These are phyloP conservation scores for Choristoneura fumiferana DNA, from an alignment of 1,140 invertebrate genomes.

Conservation along the genomic window DNA sequence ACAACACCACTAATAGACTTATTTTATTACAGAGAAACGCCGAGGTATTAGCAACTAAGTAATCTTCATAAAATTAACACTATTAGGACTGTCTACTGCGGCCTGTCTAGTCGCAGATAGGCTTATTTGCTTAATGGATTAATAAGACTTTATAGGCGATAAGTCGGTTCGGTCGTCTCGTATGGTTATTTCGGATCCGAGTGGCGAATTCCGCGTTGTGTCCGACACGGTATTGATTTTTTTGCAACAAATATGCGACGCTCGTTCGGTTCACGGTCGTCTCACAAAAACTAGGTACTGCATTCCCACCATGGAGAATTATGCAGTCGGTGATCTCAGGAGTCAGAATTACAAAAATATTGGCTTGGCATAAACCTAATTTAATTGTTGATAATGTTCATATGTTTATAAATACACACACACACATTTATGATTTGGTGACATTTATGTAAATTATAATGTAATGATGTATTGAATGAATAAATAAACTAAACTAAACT, in stretches of 20 bases:
- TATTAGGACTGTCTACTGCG: constrained; percentile 30
- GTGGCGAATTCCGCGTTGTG: constrained; percentile 21
- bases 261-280: background rate
- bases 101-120: constrained; percentile 11
- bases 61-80: constrained; percentile 54
- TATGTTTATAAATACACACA: too few species aligned
- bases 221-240: background rate
- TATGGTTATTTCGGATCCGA: constrained; percentile 24
- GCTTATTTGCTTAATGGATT: constrained; percentile 16
- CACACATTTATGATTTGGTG: too few species aligned
- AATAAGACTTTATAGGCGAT: constrained; percentile 6
- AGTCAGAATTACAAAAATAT: background rate
- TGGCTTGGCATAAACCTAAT: background rate
- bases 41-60: constrained; percentile 48
- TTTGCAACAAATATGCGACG: constrained; percentile 13
- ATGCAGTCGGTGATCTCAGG: background rate
- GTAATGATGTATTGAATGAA: too few species aligned
- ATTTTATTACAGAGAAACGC: constrained; percentile 54
- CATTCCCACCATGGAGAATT: constrained; percentile 9
- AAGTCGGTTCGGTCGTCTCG: constrained; percentile 3
- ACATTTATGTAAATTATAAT: too few species aligned
- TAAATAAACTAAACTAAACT: too few species aligned
- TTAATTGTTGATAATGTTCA: too few species aligned
- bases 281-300: constrained; percentile 3
- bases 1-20: constrained; percentile 56